These are phyloP conservation scores for Cydia splendana DNA, from an alignment of 1,140 invertebrate species.

Conservation along the genomic window DNA sequence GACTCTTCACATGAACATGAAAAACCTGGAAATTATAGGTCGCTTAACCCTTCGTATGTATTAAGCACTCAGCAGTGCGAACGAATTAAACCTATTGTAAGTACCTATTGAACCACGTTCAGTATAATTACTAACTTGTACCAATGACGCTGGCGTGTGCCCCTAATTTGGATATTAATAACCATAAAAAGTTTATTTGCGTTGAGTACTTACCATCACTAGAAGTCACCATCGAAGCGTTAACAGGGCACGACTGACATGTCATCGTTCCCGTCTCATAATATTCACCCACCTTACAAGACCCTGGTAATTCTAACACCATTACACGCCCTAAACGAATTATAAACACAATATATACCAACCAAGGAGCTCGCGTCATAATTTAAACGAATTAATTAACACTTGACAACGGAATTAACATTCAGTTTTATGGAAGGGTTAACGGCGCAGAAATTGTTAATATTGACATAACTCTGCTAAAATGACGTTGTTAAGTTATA, in stretches of 20 bases:
- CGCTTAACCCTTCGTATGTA: too few relatives aligned
- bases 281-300: conserved; percentile 52
- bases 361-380: neutral
- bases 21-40: conserved; percentile 51
- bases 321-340: conserved; percentile 31
- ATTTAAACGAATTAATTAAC: conserved; percentile 27
- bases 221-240: conserved; percentile 56
- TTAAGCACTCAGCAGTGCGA: too few relatives aligned
- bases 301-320: conserved; percentile 48
- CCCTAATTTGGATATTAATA: too few relatives aligned
- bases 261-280: conserved; percentile 58
- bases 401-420: neutral
- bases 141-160: too few relatives aligned
- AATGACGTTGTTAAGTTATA: conserved; percentile 15
- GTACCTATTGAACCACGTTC: too few relatives aligned
- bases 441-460: conserved; percentile 23
- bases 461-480: neutral
- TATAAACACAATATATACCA: conserved; percentile 10
- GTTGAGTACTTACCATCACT: conserved; percentile 65
- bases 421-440: conserved; percentile 1
- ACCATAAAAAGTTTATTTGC: too few relatives aligned
- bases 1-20: conserved; percentile 58
- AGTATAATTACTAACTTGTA: too few relatives aligned
- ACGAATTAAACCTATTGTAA: too few relatives aligned
- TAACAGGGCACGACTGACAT: conserved; percentile 57